Conservation (phyloP, 2,113 vertebrate genomes). For the Illadopsis cleaveri region DNA sequence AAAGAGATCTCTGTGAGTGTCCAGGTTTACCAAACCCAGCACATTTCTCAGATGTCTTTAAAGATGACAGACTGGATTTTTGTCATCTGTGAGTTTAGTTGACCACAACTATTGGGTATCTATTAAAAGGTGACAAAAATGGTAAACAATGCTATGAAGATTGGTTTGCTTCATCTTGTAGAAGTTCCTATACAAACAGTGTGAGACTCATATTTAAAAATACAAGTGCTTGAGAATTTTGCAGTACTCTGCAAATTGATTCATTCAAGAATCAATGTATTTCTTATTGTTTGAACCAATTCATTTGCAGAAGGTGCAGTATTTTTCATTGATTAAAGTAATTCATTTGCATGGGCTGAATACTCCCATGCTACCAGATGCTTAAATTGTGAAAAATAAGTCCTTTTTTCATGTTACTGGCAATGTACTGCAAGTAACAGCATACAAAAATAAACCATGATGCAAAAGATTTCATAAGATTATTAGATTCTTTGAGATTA, state of each 20-base stretch:
- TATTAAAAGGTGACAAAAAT: not conserved
- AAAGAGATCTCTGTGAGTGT: not conserved
- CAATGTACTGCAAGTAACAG: not conserved
- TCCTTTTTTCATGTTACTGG: slow-evolving; percentile 17
- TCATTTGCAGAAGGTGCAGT: not conserved
- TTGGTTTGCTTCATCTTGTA: not conserved
- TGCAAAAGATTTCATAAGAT: slow-evolving; percentile 67
- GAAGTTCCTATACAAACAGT: not conserved
- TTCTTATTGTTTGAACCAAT: slow-evolving; percentile 30
- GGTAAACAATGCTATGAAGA: not conserved
- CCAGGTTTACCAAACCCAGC: not conserved
- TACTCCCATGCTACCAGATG: not conserved
- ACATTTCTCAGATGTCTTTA: not conserved
- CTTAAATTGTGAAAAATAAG: slow-evolving; percentile 57
- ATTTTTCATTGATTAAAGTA: slow-evolving; percentile 45
- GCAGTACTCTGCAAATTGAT: not conserved
- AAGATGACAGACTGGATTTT: not conserved
- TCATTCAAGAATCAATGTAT: not conserved
- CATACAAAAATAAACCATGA: slow-evolving; percentile 13
- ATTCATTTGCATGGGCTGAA: slow-evolving; percentile 28
- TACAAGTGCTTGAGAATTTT: not conserved
- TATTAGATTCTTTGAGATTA: slow-evolving; percentile 74
- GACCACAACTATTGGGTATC: not conserved
- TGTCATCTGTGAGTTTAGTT: not conserved
- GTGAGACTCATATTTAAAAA: not conserved